A percentile compares a stretch with the other conserved stretches of the same genome.
These are phyloP conservation scores for Sphyrna mokarran DNA, from an alignment of 2,113 vertebrate genomes.

Conservation along the genomic window DNA sequence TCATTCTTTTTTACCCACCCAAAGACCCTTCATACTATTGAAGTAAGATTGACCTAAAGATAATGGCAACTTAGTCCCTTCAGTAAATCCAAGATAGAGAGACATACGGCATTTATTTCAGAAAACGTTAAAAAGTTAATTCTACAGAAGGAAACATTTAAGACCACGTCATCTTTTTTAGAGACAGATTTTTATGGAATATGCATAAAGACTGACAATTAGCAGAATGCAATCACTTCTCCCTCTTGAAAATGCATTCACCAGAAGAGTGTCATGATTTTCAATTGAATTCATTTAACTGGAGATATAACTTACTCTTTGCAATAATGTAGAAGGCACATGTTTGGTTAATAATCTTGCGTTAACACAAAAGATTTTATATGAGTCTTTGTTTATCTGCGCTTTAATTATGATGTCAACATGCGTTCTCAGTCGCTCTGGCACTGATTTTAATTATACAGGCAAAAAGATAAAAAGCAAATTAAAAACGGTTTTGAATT, in stretches of 20 bases:
- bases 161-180: neutral
- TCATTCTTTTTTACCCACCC: too few relatives aligned
- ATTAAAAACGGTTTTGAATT: slow-evolving; percentile 1
- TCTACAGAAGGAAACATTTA: neutral
- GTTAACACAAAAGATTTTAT: neutral
- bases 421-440: neutral
- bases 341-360: neutral
- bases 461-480: neutral
- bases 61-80: neutral
- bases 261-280: neutral
- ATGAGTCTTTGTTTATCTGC: neutral
- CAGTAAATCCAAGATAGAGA: neutral
- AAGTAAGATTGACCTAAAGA: neutral
- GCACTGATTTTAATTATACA: neutral
- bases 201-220: neutral
- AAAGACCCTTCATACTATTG: neutral
- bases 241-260: neutral
- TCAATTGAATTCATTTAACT: neutral
- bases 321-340: neutral
- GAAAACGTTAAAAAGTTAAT: neutral
- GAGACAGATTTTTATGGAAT: neutral
- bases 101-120: neutral
- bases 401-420: slow-evolving; percentile 23
- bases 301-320: neutral
- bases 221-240: neutral